phyloP scores from a whole-genome alignment of 1,140 invertebrate species.

The Charaxes varanes region DNA sequence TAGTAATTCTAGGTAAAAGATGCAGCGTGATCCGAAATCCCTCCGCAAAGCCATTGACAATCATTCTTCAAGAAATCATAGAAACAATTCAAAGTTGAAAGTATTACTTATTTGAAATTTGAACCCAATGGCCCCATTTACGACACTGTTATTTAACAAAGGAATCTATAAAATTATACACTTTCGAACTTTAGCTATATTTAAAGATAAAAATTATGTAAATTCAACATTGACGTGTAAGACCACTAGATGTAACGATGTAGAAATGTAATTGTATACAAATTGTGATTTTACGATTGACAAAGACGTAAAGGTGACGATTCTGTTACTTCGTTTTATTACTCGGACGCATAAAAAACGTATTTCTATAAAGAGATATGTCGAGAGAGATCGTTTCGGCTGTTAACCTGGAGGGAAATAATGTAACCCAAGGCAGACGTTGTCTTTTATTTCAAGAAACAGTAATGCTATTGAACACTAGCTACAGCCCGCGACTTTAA shows the following conservation, averaged over 20 bases:
- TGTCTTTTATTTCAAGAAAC: background rate
- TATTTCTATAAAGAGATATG: background rate
- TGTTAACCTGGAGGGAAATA: too few species aligned
- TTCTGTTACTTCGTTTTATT: conserved; percentile 8
- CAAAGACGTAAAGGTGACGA: conserved; percentile 5
- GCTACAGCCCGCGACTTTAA: too few species aligned
- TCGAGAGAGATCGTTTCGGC: background rate
- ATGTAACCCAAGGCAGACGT: too few species aligned
- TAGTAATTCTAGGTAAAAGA: too few species aligned
- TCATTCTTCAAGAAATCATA: too few species aligned
- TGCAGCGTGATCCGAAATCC: too few species aligned
- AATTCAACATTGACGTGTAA: conserved; percentile 12
- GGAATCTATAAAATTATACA: conserved; percentile 3
- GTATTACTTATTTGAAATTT: too few species aligned
- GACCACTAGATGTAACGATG: conserved; percentile 1
- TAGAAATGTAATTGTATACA: conserved; percentile 16
- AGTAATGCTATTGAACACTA: background rate
- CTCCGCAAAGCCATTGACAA: too few species aligned
- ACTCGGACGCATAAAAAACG: background rate
- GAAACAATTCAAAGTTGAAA: too few species aligned
- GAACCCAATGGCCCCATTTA: too few species aligned
- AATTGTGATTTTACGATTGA: conserved; percentile 9
- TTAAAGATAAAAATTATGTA: conserved; percentile 14
- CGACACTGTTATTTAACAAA: conserved; percentile 1
- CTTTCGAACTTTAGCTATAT: background rate